Evolutionary conservation across 2,113 vertebrate species (phyloP), one percentile per base, ranked within the genome.

Genomic region (Osmerus mordax): DNA sequence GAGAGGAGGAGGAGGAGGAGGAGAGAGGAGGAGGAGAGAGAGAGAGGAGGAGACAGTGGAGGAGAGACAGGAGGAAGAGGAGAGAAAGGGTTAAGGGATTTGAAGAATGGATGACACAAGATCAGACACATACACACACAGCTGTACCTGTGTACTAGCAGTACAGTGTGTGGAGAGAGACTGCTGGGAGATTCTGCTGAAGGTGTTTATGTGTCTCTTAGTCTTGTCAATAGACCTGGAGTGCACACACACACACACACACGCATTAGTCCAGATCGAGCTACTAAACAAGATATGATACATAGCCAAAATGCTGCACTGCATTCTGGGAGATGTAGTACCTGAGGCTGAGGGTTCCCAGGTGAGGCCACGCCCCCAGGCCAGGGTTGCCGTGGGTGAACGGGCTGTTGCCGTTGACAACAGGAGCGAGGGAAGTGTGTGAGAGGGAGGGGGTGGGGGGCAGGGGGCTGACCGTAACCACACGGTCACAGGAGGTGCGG

Each of bases 161-260:
- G 51, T 87, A 78, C 82, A 90, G 51, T 63, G 77, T 25, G 72
- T 83, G 18, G 76, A 60, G n/a, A 86, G 72, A 68, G 90, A 88
- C 63, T 79, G 88, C 53, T 91, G 92, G 52, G 9, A 66, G 77
- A 84, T 82, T 81, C 87, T 93, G 29, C 84, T 82, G 62, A 90
- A 82, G 0, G 88, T 75, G 59, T 78, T 90, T 65, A 87, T 79
- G 4, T 89, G 90, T 72, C 89, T 91, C 80, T 91, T 91, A 51
- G 72, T 77, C 80, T 92, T 94, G 23, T 92, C 90, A 54, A 90
- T 86, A 79, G 77, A 77, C 80, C 95, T 96, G 84, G 13, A 90
- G 89, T 62, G 60, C 60, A 29, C 8, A 55, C 21, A 80, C 65
- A 63, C 60, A 29, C 11, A n/a, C 2, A 76, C 28, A 69, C 23